phyloP scores from a whole-genome alignment of 2,888 invertebrate species.

The Pheosia gnoma region DNA sequence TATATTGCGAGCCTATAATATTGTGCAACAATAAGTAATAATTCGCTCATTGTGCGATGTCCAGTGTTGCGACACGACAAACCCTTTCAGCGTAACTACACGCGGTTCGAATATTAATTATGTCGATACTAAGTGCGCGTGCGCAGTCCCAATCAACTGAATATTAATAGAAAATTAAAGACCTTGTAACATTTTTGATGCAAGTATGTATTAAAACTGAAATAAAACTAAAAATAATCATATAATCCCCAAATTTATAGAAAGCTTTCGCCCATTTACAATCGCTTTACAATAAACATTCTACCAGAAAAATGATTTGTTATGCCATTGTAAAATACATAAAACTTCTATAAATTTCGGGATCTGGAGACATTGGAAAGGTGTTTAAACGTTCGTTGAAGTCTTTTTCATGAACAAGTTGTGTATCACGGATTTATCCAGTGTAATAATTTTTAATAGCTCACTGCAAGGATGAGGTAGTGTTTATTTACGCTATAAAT shows the following conservation, averaged over 20 bases:
- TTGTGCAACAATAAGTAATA: constrained; percentile 30
- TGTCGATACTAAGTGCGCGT: constrained; percentile 6
- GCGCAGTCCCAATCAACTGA: constrained; percentile 17
- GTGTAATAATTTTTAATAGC: neutral
- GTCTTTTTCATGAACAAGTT: constrained; percentile 10
- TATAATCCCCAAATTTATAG: neutral
- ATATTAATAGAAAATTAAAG: constrained; percentile 24
- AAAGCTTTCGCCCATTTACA: too few species aligned
- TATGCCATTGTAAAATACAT: too few species aligned
- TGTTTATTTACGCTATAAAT: neutral
- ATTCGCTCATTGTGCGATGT: constrained; percentile 27
- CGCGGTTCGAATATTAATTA: constrained; percentile 45
- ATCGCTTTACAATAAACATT: too few species aligned
- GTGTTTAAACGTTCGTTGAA: constrained; percentile 8
- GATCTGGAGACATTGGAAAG: neutral
- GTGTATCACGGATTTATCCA: neutral
- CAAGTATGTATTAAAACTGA: too few species aligned
- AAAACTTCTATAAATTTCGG: too few species aligned
- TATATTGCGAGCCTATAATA: constrained; percentile 17
- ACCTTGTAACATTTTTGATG: too few species aligned
- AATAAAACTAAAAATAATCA: neutral
- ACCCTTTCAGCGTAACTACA: constrained; percentile 46
- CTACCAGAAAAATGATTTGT: too few species aligned
- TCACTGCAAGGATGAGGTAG: neutral
- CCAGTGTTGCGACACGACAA: constrained; percentile 32